A percentile compares a stretch with the other conserved stretches of the same genome.
Evolutionary conservation across 2,888 invertebrate genomes (phyloP).

Genomic region (Frankliniella intonsa): DNA sequence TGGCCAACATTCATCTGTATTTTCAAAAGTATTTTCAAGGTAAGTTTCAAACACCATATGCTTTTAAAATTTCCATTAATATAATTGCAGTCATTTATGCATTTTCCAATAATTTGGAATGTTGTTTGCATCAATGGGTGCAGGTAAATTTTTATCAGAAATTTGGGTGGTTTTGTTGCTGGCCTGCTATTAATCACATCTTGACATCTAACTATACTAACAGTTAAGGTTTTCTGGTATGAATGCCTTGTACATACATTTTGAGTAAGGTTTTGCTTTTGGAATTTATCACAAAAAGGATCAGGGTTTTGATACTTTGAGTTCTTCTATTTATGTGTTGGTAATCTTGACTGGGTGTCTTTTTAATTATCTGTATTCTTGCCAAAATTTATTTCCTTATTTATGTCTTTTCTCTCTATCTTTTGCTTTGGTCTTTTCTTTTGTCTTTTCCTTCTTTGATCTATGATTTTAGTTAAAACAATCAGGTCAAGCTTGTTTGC

Average conservation of each 20-base stretch:
- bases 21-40: conserved; percentile 91
- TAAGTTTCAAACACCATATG: conserved; percentile 46
- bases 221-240: neutral
- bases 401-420: neutral
- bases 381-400: neutral
- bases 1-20: conserved; percentile 64
- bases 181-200: conserved; percentile 33
- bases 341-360: neutral
- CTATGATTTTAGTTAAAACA: conserved; percentile 21
- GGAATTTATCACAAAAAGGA: neutral
- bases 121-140: too few relatives aligned
- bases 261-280: neutral
- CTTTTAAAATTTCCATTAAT: neutral
- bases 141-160: conserved; percentile 28
- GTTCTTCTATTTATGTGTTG: neutral
- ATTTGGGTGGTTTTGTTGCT: conserved; percentile 32
- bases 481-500: conserved; percentile 2
- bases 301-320: neutral
- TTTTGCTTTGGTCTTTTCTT: conserved; percentile 13
- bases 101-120: neutral
- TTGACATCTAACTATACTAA: conserved; percentile 31
- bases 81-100: neutral
- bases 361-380: neutral
- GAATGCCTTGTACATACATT: neutral
- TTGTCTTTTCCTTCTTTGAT: conserved; percentile 25